Conservation (phyloP, 2,113 vertebrate species). For the Takifugu flavidus region DNA sequence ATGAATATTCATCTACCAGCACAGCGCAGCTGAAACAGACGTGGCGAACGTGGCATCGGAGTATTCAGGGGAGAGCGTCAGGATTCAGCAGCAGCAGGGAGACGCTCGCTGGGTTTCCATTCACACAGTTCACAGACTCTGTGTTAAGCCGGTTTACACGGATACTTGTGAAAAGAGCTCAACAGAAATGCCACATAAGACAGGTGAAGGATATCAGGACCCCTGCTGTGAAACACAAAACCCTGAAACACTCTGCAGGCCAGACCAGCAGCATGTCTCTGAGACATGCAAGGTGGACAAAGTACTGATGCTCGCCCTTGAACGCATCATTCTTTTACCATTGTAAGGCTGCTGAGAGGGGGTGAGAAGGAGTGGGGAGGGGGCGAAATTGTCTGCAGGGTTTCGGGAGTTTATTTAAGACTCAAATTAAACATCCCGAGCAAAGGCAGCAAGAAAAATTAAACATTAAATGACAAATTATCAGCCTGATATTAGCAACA, state of each 20-base stretch:
- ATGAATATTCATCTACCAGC: slow-evolving; percentile 67
- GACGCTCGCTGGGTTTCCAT: slow-evolving; percentile 45
- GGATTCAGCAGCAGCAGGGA: slow-evolving; percentile 24
- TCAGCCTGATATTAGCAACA: slow-evolving; percentile 78
- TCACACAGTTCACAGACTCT: slow-evolving; percentile 41
- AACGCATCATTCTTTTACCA: slow-evolving; percentile 70
- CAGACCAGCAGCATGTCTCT: slow-evolving; percentile 14
- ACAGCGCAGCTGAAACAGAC: slow-evolving; percentile 57
- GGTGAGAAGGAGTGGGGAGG: slow-evolving; percentile 59
- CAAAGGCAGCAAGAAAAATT: slow-evolving; percentile 81
- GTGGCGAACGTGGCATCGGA: slow-evolving; percentile 52
- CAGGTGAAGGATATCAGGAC: slow-evolving; percentile 36
- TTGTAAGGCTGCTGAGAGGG: slow-evolving; percentile 68
- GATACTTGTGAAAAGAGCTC: slow-evolving; percentile 39
- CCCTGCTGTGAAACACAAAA: slow-evolving; percentile 41
- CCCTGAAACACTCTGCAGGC: slow-evolving; percentile 19
- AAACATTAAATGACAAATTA: slow-evolving; percentile 88
- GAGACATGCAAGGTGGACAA: slow-evolving; percentile 45
- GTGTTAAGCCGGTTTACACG: slow-evolving; percentile 42
- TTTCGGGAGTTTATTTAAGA: slow-evolving; percentile 84
- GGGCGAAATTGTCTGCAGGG: slow-evolving; percentile 74
- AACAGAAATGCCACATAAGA: slow-evolving; percentile 54
- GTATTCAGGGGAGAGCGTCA: slow-evolving; percentile 41
- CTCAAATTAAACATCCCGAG: slow-evolving; percentile 87
- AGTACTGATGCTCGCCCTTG: slow-evolving; percentile 59